phyloP scores from a whole-genome alignment of 2,888 invertebrate genomes.

The Lacanobia oleracea region DNA sequence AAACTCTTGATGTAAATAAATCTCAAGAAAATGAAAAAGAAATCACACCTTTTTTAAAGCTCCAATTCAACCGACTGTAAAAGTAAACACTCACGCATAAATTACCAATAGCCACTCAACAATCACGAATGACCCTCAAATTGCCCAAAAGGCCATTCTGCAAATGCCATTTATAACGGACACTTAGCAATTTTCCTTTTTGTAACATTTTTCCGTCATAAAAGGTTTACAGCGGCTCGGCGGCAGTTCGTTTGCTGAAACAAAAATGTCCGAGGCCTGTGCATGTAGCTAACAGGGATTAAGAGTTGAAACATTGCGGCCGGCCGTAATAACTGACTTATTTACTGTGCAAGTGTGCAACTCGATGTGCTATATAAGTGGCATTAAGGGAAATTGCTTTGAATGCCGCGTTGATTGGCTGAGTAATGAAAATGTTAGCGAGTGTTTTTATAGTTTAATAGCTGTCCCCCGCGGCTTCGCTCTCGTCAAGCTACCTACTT shows the following conservation, averaged over 20 bases:
- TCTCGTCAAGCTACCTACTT: too few relatives aligned
- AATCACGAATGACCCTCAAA: constrained; percentile 34
- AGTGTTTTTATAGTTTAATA: too few relatives aligned
- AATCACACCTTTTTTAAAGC: neutral
- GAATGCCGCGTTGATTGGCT: constrained; percentile 11
- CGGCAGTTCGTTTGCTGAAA: constrained; percentile 66
- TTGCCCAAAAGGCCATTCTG: constrained; percentile 40
- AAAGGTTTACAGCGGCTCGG: constrained; percentile 61
- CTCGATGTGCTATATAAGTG: constrained; percentile 38
- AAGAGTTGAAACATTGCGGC: constrained; percentile 70
- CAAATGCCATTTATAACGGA: constrained; percentile 48
- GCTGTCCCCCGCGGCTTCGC: too few relatives aligned
- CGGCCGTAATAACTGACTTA: constrained; percentile 55
- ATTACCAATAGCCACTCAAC: constrained; percentile 34
- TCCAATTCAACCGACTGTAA: neutral
- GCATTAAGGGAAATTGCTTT: constrained; percentile 38
- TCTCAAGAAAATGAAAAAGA: neutral
- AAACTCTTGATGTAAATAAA: neutral
- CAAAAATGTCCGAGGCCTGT: constrained; percentile 63
- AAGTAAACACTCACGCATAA: constrained; percentile 29
- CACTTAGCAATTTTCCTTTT: constrained; percentile 63
- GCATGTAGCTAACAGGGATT: constrained; percentile 68
- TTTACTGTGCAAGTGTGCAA: constrained; percentile 56
- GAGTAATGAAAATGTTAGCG: neutral
- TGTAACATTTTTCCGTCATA: constrained; percentile 64